Evolutionary conservation across 2,113 vertebrate species (phyloP).

Genomic region (Mugil cephalus): DNA sequence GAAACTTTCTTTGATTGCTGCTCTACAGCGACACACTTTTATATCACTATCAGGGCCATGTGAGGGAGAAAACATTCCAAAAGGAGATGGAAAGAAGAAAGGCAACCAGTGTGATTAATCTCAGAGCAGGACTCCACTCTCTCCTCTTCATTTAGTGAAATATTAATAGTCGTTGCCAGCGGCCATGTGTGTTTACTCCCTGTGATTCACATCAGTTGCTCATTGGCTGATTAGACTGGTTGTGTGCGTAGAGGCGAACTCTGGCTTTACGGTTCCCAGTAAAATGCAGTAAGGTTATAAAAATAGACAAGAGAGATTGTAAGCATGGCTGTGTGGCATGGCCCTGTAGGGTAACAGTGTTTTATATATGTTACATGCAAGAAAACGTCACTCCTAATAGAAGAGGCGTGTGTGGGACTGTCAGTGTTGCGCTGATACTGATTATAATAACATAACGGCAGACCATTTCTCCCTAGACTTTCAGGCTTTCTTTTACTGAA

Average conservation of each 20-base stretch:
- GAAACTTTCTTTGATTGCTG: too few relatives aligned
- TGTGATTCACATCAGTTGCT: conserved; percentile 47
- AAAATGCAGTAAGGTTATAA: background rate
- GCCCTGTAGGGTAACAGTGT: background rate
- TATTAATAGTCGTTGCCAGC: conserved; percentile 67
- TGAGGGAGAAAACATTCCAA: conserved; percentile 1
- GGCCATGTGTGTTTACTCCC: conserved; percentile 71
- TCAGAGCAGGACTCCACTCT: conserved; percentile 9
- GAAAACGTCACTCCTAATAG: too few relatives aligned
- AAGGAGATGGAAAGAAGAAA: conserved; percentile 20
- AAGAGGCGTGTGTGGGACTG: too few relatives aligned
- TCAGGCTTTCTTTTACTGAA: too few relatives aligned
- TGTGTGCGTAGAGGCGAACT: background rate
- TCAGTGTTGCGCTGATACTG: background rate
- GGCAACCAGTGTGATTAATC: conserved; percentile 34
- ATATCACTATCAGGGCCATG: background rate
- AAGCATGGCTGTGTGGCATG: background rate
- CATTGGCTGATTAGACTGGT: conserved; percentile 37
- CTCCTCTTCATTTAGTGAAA: conserved; percentile 68
- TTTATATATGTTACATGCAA: too few relatives aligned
- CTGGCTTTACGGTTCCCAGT: background rate
- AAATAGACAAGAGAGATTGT: conserved; percentile 7
- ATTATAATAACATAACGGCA: too few relatives aligned
- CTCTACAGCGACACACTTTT: background rate
- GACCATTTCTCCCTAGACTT: too few relatives aligned